A percentile compares a stretch with the other conserved stretches of the same genome.
phyloP scores from a whole-genome alignment of 2,113 vertebrate genomes.

The Delphinapterus leucas region DNA sequence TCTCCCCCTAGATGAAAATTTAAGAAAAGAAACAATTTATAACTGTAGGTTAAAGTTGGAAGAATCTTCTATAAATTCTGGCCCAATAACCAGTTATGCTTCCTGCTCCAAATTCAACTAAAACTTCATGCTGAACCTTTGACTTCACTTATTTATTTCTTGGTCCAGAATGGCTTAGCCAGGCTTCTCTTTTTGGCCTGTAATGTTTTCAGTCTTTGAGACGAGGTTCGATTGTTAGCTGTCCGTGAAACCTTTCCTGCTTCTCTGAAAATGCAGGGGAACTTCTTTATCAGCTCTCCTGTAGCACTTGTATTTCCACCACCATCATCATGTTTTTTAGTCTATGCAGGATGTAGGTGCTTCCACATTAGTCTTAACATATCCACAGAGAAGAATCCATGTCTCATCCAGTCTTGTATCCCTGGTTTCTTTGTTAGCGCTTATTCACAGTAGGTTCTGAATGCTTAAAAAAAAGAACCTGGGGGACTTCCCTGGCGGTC shows the following conservation, averaged over 20 bases:
- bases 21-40: neutral
- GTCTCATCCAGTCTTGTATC: neutral
- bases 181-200: neutral
- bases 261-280: neutral
- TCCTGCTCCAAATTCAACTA: neutral
- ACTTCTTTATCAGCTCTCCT: neutral
- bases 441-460: neutral
- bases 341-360: neutral
- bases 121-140: too few species aligned
- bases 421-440: neutral
- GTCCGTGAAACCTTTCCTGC: neutral
- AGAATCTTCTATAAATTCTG: neutral
- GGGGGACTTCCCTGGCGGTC: too few species aligned
- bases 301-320: rapidly evolving
- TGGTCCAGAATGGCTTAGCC: neutral
- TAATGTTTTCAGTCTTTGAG: neutral
- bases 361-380: neutral
- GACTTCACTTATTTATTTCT: neutral
- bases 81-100: neutral
- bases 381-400: rapidly evolving
- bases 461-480: neutral
- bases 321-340: neutral
- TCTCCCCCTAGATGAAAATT: neutral
- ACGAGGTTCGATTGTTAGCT: neutral
- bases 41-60: neutral